Evolutionary conservation across 2,888 invertebrate species (phyloP).

Genomic region (Dione vanillae): DNA sequence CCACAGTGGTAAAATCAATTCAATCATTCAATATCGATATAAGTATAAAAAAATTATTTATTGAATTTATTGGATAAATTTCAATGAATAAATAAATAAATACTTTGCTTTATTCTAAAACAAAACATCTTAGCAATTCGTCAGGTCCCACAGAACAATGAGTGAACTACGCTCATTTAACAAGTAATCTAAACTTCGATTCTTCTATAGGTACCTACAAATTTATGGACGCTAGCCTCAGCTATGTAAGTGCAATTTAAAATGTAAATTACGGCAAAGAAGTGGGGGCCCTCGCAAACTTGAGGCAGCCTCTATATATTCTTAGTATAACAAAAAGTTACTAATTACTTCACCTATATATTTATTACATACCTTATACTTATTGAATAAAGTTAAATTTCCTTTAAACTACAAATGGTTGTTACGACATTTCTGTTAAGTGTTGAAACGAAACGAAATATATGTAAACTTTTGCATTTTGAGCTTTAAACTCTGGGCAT

Average conservation of each 20-base stretch:
- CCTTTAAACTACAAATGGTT: neutral
- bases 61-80: too few relatives aligned
- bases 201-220: conserved; percentile 41
- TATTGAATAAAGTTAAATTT: neutral
- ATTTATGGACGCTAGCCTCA: conserved; percentile 70
- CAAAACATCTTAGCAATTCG: neutral
- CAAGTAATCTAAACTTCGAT: conserved; percentile 42
- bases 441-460: neutral
- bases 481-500: conserved; percentile 36
- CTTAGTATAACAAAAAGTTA: conserved; percentile 18
- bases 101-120: neutral
- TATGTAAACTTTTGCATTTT: conserved; percentile 48
- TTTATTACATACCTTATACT: neutral
- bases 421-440: conserved; percentile 21
- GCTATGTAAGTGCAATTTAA: conserved; percentile 85
- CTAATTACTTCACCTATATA: neutral
- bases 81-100: too few relatives aligned
- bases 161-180: conserved; percentile 11
- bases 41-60: too few relatives aligned
- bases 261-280: conserved; percentile 85
- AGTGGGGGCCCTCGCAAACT: conserved; percentile 73
- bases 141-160: neutral
- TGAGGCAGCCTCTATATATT: conserved; percentile 61
- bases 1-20: too few relatives aligned
- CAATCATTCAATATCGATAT: too few relatives aligned